Percentiles rank a stretch among this genome's conserved stretches.
phyloP scores from a whole-genome alignment of 2,113 vertebrate genomes.

The Colius striatus region DNA sequence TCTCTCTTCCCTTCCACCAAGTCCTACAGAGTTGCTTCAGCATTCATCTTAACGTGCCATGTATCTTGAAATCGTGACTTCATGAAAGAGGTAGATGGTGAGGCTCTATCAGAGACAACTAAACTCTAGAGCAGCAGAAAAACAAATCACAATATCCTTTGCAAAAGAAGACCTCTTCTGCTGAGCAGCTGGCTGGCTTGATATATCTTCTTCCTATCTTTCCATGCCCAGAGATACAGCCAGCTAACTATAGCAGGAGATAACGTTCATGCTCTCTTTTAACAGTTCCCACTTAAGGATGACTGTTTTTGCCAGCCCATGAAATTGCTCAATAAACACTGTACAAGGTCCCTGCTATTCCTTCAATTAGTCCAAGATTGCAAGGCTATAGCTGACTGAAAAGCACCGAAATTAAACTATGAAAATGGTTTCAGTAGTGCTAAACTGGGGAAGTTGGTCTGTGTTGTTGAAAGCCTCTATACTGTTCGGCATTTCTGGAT shows the following conservation, averaged over 20 bases:
- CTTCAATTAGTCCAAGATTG: neutral
- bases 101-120: neutral
- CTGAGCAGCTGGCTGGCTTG: neutral
- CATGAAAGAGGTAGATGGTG: neutral
- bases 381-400: neutral
- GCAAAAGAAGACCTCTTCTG: neutral
- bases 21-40: neutral
- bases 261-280: neutral
- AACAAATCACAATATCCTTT: neutral
- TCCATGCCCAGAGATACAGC: neutral
- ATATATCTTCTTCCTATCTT: neutral
- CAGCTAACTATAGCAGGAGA: neutral
- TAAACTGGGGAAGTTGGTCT: neutral
- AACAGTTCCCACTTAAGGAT: neutral
- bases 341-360: neutral
- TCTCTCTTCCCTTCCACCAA: neutral
- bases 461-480: neutral
- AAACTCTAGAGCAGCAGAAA: neutral
- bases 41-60: neutral
- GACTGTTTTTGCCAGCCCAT: neutral
- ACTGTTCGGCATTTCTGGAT: neutral
- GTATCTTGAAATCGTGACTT: neutral
- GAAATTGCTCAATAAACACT: neutral
- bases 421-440: neutral
- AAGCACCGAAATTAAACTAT: neutral